Conservation (phyloP, 2,888 invertebrate species). For the Eilema caniola region DNA sequence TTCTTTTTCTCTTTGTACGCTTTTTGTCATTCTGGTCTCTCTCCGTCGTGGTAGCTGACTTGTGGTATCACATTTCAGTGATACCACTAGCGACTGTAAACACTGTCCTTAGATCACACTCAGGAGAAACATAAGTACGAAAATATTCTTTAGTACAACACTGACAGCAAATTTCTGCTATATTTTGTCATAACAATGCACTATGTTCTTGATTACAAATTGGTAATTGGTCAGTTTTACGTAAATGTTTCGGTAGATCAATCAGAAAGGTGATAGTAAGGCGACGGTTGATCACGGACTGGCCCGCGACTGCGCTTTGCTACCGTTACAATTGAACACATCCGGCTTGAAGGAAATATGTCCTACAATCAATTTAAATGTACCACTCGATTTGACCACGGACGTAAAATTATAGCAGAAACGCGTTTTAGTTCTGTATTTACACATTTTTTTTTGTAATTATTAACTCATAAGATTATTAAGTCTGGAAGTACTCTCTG, state of each 20-base stretch:
- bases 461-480: background rate
- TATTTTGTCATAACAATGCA: background rate
- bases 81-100: conserved; percentile 69
- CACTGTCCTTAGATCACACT: conserved; percentile 29
- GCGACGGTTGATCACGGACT: conserved; percentile 72
- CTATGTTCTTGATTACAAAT: background rate
- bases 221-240: background rate
- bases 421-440: conserved; percentile 27
- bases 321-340: conserved; percentile 81
- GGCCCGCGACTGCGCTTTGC: conserved; percentile 70
- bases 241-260: conserved; percentile 13
- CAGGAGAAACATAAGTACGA: background rate
- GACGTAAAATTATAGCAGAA: conserved; percentile 52
- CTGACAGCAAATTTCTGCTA: background rate
- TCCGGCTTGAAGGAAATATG: conserved; percentile 86
- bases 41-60: conserved; percentile 73
- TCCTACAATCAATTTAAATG: conserved; percentile 83
- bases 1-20: conserved; percentile 77
- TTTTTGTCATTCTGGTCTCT: conserved; percentile 69
- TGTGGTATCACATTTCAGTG: conserved; percentile 84
- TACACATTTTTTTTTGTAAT: background rate
- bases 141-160: background rate
- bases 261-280: conserved; percentile 52
- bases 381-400: conserved; percentile 80
- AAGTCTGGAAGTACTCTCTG: background rate